Evolutionary conservation across 2,888 invertebrate genomes (phyloP), one percentile per base, ranked within the genome.

Genomic region (Trichopoda pennipes): DNA sequence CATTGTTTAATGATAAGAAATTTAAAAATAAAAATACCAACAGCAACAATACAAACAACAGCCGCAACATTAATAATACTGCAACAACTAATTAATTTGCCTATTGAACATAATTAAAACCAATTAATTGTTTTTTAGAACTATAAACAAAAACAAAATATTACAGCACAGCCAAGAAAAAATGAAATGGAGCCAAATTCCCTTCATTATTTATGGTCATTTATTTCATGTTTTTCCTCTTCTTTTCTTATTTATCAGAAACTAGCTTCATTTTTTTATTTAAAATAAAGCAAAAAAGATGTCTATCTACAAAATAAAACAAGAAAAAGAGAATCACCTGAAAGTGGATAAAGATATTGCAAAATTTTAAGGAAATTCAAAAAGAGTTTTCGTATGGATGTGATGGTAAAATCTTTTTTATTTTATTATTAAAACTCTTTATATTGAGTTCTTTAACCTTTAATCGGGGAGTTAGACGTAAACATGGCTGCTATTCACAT

Each of bases 1-100:
- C 83, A 77, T 74, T 85, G 83, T 84, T 85, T 73, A 84, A 78
- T 63, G 70, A 75, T 84, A 84, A 81, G 70, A 81, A 84, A 68
- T 73, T 84, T 82, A 47, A 66, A 66, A 76, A 60, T 73, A 80
- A 23, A 47, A 81, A 74, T 70, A 58, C 64, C 53, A 73, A 55
- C 60, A 77, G 42, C 32, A 63, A 23, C 63, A 49, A 75, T 35
- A 70, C 10, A 21, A 68, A n/a, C 76, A 55, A 53, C 38, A 32
- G 32, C 51, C 21, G 61, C 74, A 64, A 72, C 64, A 75, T 28
- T 17, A 60, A 44, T 17, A 77, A 63, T 42, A 70, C 51, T 56
- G 69, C 55, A 66, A 80, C 82, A 81, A 83, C 80, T 79, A 84
- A 58, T 83, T 79, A 84, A 58, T 83, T 83, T 83, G 84, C 81